Percentiles rank a stretch among this genome's conserved stretches.
These are phyloP conservation scores for Sesamia nonagrioides DNA, from an alignment of 1,140 invertebrate species.

Conservation along the genomic window DNA sequence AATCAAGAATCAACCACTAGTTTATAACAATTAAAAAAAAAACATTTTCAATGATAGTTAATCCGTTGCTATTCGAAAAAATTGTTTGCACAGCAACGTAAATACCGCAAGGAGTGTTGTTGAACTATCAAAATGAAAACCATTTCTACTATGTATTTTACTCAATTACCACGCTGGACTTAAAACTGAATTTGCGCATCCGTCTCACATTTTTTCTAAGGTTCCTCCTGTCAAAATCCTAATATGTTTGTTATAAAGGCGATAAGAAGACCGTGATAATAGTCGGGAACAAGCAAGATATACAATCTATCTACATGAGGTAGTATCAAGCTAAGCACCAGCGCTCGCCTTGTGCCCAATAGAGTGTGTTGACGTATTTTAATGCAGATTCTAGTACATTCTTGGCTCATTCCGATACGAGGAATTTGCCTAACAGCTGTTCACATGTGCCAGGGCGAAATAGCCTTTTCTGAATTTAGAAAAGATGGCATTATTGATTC, in stretches of 20 bases:
- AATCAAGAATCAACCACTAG: too few species aligned
- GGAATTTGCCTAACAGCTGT: constrained; percentile 12
- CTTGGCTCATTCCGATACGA: constrained; percentile 3
- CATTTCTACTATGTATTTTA: too few species aligned
- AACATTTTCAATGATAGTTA: too few species aligned
- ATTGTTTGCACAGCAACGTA: too few species aligned
- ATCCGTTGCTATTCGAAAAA: too few species aligned
- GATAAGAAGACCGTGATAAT: constrained; percentile 14
- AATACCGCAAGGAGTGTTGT: too few species aligned
- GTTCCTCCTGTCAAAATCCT: neutral
- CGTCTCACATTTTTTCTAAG: neutral
- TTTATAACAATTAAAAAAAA: too few species aligned
- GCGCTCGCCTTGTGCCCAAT: constrained; percentile 35
- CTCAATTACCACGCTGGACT: too few species aligned
- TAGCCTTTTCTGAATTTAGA: neutral
- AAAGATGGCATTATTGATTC: constrained; percentile 10
- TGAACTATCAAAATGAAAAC: too few species aligned
- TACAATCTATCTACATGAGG: constrained; percentile 34
- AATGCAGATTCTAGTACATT: constrained; percentile 25
- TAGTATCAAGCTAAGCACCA: too few species aligned
- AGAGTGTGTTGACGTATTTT: constrained; percentile 40
- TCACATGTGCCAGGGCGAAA: neutral
- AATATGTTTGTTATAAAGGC: neutral
- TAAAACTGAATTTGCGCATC: neutral
- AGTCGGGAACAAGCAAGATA: constrained; percentile 21